Conservation (phyloP, 1,140 invertebrate species). For the Cylas formicarius region DNA sequence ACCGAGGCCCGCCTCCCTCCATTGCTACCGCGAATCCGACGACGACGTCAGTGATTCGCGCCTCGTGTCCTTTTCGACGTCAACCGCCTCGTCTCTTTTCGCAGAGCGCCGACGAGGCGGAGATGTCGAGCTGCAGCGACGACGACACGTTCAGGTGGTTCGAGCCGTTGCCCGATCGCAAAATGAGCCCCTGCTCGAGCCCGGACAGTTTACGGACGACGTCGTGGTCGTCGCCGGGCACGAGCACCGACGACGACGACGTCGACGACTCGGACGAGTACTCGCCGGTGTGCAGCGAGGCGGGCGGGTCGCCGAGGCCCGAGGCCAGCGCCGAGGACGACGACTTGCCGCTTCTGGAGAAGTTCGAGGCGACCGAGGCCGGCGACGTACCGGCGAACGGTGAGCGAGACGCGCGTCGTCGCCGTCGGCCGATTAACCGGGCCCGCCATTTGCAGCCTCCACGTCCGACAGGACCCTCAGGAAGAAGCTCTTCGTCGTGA, state of each 20-base stretch:
- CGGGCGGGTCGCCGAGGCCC: slow-evolving; percentile 41
- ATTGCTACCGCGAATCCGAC: no score
- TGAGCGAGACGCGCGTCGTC: no score
- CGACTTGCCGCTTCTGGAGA: background rate
- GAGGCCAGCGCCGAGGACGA: no score
- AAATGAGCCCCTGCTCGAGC: slow-evolving; percentile 23
- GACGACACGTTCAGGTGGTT: slow-evolving; percentile 14
- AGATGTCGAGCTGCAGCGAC: slow-evolving; percentile 17
- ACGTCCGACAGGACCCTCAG: slow-evolving; percentile 20
- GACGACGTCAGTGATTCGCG: background rate
- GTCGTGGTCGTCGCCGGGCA: slow-evolving; percentile 12
- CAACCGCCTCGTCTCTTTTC: no score
- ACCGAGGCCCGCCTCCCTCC: no score
- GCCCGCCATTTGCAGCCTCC: no score
- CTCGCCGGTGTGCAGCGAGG: slow-evolving; percentile 49
- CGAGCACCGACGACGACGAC: slow-evolving; percentile 2
- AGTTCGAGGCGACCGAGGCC: no score
- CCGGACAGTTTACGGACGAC: slow-evolving; percentile 8
- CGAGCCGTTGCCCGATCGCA: background rate
- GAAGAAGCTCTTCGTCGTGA: slow-evolving; percentile 17
- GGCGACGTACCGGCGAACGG: no score
- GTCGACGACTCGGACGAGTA: slow-evolving; percentile 39
- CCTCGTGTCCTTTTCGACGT: background rate
- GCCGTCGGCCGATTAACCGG: no score
- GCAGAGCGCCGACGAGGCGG: background rate